A percentile compares a stretch with the other conserved stretches of the same genome.
Conservation (phyloP, 2,797 vertebrate species). For the Sebastes taczanowskii region DNA sequence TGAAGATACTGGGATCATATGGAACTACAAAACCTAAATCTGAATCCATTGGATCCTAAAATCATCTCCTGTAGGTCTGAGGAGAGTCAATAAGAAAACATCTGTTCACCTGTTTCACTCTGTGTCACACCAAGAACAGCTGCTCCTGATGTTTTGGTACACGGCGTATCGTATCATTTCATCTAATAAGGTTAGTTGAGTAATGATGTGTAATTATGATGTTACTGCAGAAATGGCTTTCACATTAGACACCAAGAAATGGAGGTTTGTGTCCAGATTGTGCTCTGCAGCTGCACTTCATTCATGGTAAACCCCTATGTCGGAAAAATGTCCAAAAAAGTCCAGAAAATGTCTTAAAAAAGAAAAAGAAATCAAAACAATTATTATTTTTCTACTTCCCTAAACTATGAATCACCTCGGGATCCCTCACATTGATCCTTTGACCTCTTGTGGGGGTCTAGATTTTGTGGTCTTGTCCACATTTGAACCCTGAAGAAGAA, state of each 20-base stretch:
- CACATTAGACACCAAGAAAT: not conserved
- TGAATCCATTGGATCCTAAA: not conserved
- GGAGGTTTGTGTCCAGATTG: not conserved
- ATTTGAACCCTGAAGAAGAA: too few species aligned
- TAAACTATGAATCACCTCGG: too few species aligned
- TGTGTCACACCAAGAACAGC: not conserved
- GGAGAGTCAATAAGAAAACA: not conserved
- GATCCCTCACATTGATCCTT: too few species aligned
- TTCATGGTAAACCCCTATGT: not conserved
- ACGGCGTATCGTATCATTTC: not conserved
- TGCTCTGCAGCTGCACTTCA: not conserved
- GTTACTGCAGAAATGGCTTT: not conserved
- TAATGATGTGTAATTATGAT: slow-evolving; percentile 9
- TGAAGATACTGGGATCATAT: too few species aligned
- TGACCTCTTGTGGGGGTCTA: too few species aligned
- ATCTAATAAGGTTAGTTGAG: not conserved
- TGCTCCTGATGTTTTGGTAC: not conserved
- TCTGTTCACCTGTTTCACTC: not conserved
- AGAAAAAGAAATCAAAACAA: too few species aligned
- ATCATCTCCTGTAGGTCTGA: not conserved
- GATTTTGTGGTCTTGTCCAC: too few species aligned
- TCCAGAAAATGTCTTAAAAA: too few species aligned
- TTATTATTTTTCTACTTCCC: too few species aligned
- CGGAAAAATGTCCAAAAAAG: too few species aligned
- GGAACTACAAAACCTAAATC: too few species aligned